Evolutionary conservation across 2,888 invertebrate genomes (phyloP), one percentile per base, ranked within the genome.

Genomic region (Molanna angustata): DNA sequence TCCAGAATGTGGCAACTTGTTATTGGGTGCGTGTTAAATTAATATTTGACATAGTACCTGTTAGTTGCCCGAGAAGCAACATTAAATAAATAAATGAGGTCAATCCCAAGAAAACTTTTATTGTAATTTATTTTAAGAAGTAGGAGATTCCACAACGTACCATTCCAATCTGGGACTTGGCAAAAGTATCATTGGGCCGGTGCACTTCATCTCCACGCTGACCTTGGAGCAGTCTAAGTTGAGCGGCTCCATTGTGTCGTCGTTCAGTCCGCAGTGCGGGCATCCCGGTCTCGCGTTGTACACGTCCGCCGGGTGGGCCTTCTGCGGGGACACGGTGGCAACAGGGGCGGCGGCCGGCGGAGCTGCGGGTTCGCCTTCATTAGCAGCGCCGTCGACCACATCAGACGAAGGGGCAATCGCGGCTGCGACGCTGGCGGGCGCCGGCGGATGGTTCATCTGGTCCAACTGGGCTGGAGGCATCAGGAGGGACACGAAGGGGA

Each of bases 161-260:
- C 73, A 72, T 56, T 76, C 73, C 53, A 71, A 71, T 44, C 74
- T 63, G 64, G 74, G 76, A 39, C 73, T 73, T 0, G 75, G 73
- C 58, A 77, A 59, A 62, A 69, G 70, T 37, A 74, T 68, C 53
- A 69, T 65, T 58, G 71, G 70, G 56, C 70, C 71, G 51, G 65
- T 66, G 64, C 70, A 71, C 43, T 66, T 64, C 72, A 74, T 72
- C 32, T 63, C 61, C 2, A 75, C 47, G 35, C 63, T 63, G 37
- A 76, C 73, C 22, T 63, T 67, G 45, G 22, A 47, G 54, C 68
- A 67, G 9, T 63, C 64, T 0, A 59, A 56, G 64, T 75, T 75
- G 55, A 61, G 69, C 0, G 75, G 71, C 60, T 62, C 66, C 72
- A 73, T 71, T 32, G 69, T 63, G 61, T 68, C 67, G 6, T 70